Evolutionary conservation across 35 echinoderm and acorn worm genomes (phyloP).

Genomic region (Strongylocentrotus purpuratus): DNA sequence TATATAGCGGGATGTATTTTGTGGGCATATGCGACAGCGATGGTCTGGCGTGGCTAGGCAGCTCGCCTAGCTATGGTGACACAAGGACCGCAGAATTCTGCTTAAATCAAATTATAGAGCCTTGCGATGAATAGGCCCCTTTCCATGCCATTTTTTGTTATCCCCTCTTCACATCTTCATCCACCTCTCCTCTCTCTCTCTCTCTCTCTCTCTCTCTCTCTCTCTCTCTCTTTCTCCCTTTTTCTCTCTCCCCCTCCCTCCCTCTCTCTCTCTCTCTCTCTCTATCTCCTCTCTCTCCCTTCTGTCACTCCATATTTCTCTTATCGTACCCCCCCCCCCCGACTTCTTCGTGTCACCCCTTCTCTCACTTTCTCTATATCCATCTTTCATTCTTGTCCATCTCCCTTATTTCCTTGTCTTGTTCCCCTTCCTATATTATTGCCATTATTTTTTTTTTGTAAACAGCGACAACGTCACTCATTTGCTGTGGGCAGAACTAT

Average conservation of each 20-base stretch:
- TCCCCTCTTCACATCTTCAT: not conserved
- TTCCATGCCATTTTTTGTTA: not conserved
- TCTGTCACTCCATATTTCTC: too few relatives aligned
- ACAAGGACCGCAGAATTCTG: slow-evolving; percentile 15
- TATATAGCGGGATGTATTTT: not conserved
- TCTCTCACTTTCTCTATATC: too few relatives aligned
- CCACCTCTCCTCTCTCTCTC: not conserved
- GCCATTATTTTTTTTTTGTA: too few relatives aligned
- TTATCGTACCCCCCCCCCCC: too few relatives aligned
- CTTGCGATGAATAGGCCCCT: not conserved
- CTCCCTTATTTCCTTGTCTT: not conserved
- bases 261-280: too few relatives aligned
- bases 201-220: not conserved
- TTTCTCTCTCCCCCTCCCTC: not conserved
- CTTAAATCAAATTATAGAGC: slow-evolving; percentile 13
- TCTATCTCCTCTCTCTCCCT: too few relatives aligned
- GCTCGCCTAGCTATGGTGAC: not conserved
- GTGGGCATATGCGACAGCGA: not conserved
- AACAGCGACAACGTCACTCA: too few relatives aligned
- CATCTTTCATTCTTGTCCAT: not conserved
- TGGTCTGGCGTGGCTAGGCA: not conserved
- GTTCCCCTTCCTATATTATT: too few relatives aligned
- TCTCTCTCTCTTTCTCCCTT: not conserved
- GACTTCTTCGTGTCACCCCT: too few relatives aligned
- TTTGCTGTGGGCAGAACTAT: too few relatives aligned